Base-by-base conservation (phyloP, 2,888 invertebrate genomes). In the Osedax fenrisi region DNA sequence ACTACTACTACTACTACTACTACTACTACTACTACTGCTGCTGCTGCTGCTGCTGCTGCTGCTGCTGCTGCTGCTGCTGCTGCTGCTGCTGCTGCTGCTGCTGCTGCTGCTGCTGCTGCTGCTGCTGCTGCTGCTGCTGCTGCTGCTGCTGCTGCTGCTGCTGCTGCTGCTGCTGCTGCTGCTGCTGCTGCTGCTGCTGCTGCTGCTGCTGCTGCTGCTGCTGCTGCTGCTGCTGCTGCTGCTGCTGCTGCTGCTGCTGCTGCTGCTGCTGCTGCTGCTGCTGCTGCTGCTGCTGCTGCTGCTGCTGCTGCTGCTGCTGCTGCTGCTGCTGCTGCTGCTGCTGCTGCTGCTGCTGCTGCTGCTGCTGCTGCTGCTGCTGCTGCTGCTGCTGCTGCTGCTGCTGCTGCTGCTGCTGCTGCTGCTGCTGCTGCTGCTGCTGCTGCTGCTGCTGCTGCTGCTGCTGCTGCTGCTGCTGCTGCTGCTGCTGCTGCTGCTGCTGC, bases 1-100 rank as follows among this genome's bases (percentile, higher is more conserved):
- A 56, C 56, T 56, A 56, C 56, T 56, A 56, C 56, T 56, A 56
- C 56, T 56, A 56, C 56, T 56, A 56, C 56, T 56, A 56, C 56
- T 56, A 56, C 56, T 56, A 56, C 56, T 56, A 56, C 56, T 56
- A 56, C 56, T 56, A 56, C 56, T 56, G 56, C 13, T 56, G 17
- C 56, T 56, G 17, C 56, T 56, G 17, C 56, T 56, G 17, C 56
- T 56, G 17, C 56, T 56, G 17, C 56, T 56, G 17, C 56, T 56
- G 17, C 56, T 56, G 17, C 56, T 56, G 17, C 56, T 56, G 17
- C 56, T 56, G 17, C 56, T 56, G 56, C 56, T 56, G 56, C 13
- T 56, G 17, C 56, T 56, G 17, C 17, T 56, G 17, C 56, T 56
- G 17, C 56, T 56, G 17, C 56, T 56, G 17, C 56, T 56, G 17